Base-by-base conservation (phyloP, 2,113 vertebrate species). In the Sinocyclocheilus anophthalmus region DNA sequence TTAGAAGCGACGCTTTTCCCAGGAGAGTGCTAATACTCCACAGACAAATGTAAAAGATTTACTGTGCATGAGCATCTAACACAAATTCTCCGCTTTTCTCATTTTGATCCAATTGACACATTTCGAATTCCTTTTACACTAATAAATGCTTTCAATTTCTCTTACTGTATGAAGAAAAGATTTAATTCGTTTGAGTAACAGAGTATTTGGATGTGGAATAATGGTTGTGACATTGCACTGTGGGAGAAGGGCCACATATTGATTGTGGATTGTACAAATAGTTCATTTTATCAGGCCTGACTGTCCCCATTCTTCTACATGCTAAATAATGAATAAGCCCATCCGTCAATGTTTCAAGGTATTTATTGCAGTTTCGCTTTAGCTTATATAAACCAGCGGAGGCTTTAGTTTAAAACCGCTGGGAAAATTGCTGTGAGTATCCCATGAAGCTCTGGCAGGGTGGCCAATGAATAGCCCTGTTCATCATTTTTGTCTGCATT, bases 31-130 rank as follows among this genome's bases (percentile, higher is more conserved):
- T 94, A 93, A 95, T 92, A 94, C 95, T 96, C 96, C 96, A 95
- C 95, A 96, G 96, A 96, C 95, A 96, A 96, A 96, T 96, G 96
- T 96, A 96, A 96, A 96, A 96, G 96, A 97, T 97, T 97, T 96
- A 97, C 95, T 95, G 94, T 95, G 95, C 94, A 94, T 95, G 95
- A 96, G 96, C 95, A 96, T 96, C 95, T 96, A 96, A 96, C 95
- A 94, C 94, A 93, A 95, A 96, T 95, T 96, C 95, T 96, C 93
- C 96, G 95, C 95, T 95, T 92, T 94, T 95, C 95, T 96, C 96
- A 96, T 96, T 96, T 96, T 95, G 94, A 96, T 96, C 95, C 96
- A 96, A 96, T 96, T 96, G 96, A 96, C 96, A 97, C 95, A 93
- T 48, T 42, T 42, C 6, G 1, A 42, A 42, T 96, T 95, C 95